Percentiles rank a stretch among this genome's conserved stretches.
phyloP scores from a whole-genome alignment of 2,888 invertebrate genomes.

The Lapara coniferarum region DNA sequence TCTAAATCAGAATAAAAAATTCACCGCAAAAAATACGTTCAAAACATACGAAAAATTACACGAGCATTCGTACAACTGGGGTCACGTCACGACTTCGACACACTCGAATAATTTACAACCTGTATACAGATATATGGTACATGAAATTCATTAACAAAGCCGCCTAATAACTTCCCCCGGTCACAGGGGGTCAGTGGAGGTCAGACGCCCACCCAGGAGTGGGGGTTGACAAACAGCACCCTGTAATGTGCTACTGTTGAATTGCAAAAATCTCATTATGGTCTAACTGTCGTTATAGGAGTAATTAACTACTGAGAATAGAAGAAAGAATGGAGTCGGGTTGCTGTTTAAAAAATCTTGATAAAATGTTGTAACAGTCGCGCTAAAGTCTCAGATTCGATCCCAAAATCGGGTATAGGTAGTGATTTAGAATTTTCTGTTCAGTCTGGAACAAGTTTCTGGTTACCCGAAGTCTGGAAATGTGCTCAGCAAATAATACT shows the following conservation, averaged over 20 bases:
- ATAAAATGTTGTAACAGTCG: not conserved
- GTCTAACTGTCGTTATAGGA: conserved; percentile 82
- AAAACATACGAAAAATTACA: too few relatives aligned
- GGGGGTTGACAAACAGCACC: conserved; percentile 71
- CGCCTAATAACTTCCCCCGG: conserved; percentile 66
- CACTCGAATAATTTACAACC: conserved; percentile 33
- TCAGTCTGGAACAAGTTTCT: too few relatives aligned
- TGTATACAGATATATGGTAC: conserved; percentile 48
- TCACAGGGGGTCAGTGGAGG: conserved; percentile 44
- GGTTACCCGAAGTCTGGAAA: too few relatives aligned
- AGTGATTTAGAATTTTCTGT: too few relatives aligned
- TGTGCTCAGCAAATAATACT: too few relatives aligned
- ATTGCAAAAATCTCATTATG: conserved; percentile 83
- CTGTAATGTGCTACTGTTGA: conserved; percentile 81
- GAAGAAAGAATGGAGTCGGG: conserved; percentile 46
- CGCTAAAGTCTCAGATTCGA: not conserved
- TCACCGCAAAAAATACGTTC: not conserved
- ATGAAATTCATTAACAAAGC: conserved; percentile 74
- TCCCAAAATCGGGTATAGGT: not conserved
- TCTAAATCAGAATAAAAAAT: too few relatives aligned
- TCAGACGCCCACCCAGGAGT: conserved; percentile 8
- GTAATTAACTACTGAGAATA: conserved; percentile 73
- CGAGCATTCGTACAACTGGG: not conserved
- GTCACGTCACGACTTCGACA: conserved; percentile 21
- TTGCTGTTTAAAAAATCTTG: not conserved